These are phyloP conservation scores for Strix uralensis DNA, from an alignment of 2,113 vertebrate genomes.

Conservation along the genomic window DNA sequence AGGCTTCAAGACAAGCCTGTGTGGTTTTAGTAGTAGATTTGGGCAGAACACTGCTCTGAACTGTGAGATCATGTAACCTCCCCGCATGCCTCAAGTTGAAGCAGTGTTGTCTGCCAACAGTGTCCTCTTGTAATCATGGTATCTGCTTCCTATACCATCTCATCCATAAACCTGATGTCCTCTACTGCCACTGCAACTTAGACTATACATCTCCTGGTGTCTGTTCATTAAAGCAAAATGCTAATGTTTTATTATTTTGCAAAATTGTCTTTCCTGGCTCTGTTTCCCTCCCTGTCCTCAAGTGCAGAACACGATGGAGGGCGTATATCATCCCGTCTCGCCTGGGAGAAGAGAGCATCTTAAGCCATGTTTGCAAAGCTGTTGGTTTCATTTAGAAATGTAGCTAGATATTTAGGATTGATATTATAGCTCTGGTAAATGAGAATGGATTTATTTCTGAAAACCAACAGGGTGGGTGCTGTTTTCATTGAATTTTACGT, in stretches of 20 bases:
- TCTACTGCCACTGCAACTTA: neutral
- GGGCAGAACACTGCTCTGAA: neutral
- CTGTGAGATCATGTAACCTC: neutral
- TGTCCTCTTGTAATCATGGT: neutral
- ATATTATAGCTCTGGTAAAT: neutral
- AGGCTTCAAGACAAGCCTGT: neutral
- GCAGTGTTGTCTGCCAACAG: neutral
- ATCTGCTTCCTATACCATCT: neutral
- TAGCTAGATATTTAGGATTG: neutral
- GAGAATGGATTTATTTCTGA: neutral
- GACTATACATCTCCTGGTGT: neutral
- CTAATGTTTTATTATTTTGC: neutral
- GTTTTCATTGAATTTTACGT: neutral
- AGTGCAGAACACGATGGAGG: neutral
- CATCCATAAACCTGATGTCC: neutral
- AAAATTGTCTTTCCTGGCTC: neutral
- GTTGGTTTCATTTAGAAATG: neutral
- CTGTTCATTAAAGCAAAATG: neutral
- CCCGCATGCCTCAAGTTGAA: neutral
- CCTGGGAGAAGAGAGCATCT: neutral
- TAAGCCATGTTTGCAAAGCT: neutral
- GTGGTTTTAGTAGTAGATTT: neutral
- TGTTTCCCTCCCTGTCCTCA: rapidly evolving
- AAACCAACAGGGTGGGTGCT: neutral
- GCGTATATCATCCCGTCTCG: neutral